These are phyloP conservation scores for Clostera curtula DNA, from an alignment of 2,888 invertebrate genomes.

Conservation along the genomic window DNA sequence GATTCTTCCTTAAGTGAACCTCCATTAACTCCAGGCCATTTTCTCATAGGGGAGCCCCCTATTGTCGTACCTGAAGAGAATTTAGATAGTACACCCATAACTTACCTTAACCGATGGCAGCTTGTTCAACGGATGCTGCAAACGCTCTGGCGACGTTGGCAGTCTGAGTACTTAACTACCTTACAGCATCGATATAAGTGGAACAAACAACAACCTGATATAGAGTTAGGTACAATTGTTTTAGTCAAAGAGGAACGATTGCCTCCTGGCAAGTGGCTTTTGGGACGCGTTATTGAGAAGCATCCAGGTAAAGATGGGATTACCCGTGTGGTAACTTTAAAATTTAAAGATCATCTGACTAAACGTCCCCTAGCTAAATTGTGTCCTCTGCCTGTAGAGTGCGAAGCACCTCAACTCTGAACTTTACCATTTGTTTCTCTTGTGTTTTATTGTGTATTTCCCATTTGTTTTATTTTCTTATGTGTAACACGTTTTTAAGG, in stretches of 20 bases:
- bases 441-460: no score
- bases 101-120: neutral
- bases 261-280: neutral
- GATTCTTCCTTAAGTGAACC: no score
- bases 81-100: neutral
- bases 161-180: neutral
- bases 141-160: neutral
- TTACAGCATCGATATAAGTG: neutral
- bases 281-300: neutral
- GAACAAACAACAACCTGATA: neutral
- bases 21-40: neutral
- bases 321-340: neutral
- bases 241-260: neutral
- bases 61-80: neutral
- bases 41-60: neutral
- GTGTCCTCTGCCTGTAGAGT: neutral
- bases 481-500: no score
- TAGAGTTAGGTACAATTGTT: neutral
- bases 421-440: no score
- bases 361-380: neutral
- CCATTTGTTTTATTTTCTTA: no score
- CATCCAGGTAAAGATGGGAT: neutral
- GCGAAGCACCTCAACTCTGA: no score
- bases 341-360: neutral
- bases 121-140: neutral